Conservation (phyloP, 2,888 invertebrate genomes). For the Neoscelio sp. region DNA sequence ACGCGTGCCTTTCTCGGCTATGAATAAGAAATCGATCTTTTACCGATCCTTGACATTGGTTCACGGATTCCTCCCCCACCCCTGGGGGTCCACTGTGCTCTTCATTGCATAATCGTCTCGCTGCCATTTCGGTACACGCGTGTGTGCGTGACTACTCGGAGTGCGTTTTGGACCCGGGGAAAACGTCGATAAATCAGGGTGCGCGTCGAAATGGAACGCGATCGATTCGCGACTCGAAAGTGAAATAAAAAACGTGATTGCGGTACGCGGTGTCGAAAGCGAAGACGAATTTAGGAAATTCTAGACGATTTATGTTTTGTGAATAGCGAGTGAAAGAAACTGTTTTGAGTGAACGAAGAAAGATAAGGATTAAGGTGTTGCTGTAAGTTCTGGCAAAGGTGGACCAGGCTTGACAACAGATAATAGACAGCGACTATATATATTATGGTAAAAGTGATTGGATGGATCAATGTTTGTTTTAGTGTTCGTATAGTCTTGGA, state of each 20-base stretch:
- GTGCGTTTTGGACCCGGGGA: slow-evolving; percentile 27
- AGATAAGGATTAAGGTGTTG: too few species aligned
- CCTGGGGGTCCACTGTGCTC: background rate
- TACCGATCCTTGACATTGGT: slow-evolving; percentile 33
- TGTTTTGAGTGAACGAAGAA: too few species aligned
- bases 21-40: too few species aligned
- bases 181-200: slow-evolving; percentile 19
- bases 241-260: background rate
- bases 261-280: background rate
- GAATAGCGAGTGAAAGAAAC: too few species aligned
- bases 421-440: too few species aligned
- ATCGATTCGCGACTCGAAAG: slow-evolving; percentile 24
- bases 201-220: slow-evolving; percentile 22
- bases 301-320: too few species aligned
- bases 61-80: background rate
- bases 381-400: too few species aligned
- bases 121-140: background rate
- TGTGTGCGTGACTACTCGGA: background rate
- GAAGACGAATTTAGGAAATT: background rate
- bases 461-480: too few species aligned
- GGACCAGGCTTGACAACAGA: too few species aligned
- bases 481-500: too few species aligned
- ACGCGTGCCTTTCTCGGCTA: too few species aligned
- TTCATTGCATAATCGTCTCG: slow-evolving; percentile 11
- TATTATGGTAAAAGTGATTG: too few species aligned